These are phyloP conservation scores for Mus spicilegus DNA, from an alignment of 2,113 vertebrate genomes.

Conservation along the genomic window DNA sequence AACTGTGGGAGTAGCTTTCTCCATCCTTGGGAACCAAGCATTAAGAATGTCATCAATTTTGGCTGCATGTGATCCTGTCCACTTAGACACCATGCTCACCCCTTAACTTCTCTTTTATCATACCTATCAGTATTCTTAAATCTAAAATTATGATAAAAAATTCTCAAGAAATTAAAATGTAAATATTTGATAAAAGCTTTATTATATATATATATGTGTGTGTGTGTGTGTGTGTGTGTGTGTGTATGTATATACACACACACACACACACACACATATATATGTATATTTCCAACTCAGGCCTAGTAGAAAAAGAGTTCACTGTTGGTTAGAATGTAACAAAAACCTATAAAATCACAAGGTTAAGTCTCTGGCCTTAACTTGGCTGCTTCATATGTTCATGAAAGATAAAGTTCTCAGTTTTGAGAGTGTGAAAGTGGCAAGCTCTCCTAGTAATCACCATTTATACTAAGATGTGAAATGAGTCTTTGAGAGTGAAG, in stretches of 20 bases:
- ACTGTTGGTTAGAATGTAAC: neutral
- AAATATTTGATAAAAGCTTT: neutral
- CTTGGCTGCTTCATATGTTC: neutral
- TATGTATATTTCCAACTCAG: too few relatives aligned
- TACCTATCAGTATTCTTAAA: slow-evolving; percentile 6
- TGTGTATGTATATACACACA: too few relatives aligned
- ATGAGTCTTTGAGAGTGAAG: neutral
- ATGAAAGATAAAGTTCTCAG: neutral
- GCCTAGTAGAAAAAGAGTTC: neutral
- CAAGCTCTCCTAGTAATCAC: neutral
- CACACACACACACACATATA: too few relatives aligned
- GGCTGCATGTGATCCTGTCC: neutral
- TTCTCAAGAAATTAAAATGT: slow-evolving; percentile 10
- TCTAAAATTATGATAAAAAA: slow-evolving; percentile 12
- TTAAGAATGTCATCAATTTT: neutral
- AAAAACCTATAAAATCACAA: neutral
- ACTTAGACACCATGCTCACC: neutral
- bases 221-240: too few relatives aligned
- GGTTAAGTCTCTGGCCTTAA: neutral
- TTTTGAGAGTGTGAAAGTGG: neutral
- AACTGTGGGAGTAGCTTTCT: neutral
- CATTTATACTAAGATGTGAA: neutral
- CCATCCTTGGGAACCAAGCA: neutral
- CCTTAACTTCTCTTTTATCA: neutral
- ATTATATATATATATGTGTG: too few relatives aligned